Conservation (phyloP, 2,888 invertebrate genomes). For the Napeogenes sylphis region DNA sequence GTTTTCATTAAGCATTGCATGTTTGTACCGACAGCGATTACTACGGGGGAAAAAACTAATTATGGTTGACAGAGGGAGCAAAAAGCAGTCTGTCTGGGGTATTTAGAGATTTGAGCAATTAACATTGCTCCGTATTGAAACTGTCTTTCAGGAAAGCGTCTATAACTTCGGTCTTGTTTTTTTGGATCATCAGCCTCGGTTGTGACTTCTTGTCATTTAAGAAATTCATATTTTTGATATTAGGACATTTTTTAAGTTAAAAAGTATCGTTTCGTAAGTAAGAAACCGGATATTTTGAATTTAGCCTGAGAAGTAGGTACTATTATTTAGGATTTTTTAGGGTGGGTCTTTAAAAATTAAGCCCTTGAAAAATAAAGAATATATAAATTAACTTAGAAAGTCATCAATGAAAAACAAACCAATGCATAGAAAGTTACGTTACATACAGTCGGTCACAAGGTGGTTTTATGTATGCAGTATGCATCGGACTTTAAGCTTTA, state of each 20-base stretch:
- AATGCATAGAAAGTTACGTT: constrained; percentile 32
- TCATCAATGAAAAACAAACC: constrained; percentile 36
- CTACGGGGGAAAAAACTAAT: constrained; percentile 68
- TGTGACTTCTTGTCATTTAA: constrained; percentile 6
- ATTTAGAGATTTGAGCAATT: constrained; percentile 38
- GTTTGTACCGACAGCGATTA: constrained; percentile 63
- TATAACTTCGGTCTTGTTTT: constrained; percentile 22
- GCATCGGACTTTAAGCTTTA: constrained; percentile 19
- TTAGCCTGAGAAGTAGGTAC: too few relatives aligned
- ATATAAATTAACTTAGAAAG: constrained; percentile 15
- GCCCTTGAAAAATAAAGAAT: too few relatives aligned
- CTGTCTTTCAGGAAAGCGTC: constrained; percentile 27
- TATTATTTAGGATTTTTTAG: too few relatives aligned
- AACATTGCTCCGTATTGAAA: constrained; percentile 36
- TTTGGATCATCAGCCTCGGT: constrained; percentile 12
- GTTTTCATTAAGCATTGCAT: constrained; percentile 74
- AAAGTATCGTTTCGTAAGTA: constrained; percentile 10
- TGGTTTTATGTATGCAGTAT: constrained; percentile 13
- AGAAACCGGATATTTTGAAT: neutral
- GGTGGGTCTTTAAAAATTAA: too few relatives aligned
- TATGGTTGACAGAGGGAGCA: constrained; percentile 57
- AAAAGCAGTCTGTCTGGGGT: constrained; percentile 37
- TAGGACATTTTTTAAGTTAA: neutral
- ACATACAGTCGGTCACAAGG: constrained; percentile 20
- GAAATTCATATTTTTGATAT: neutral